Evolutionary conservation across 2,888 invertebrate species (phyloP), one percentile per base, ranked within the genome.

Genomic region (Syrista parreyssii): DNA sequence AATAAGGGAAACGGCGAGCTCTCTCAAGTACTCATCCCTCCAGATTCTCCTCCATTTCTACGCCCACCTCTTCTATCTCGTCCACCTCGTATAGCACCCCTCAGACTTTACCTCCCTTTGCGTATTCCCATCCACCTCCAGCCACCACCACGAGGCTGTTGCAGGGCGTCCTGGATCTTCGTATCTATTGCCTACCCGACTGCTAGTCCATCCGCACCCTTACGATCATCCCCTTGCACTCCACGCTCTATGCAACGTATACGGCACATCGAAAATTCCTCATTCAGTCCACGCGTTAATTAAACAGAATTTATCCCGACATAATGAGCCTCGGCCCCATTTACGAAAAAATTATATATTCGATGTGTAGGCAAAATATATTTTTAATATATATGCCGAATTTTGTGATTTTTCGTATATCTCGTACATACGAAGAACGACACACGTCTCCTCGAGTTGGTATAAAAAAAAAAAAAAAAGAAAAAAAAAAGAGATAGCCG

Each of bases 1-100:
- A 91, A 91, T 91, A 91, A 91, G 90, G 90, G 91, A 91, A 91
- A 90, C 89, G 89, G 86, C 84, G 87, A 89, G 88, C 86, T 86
- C 88, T 84, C 88, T 89, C 80, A 33, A 77, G 77, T 75, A 69
- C 33, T 75, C 72, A 35, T 11, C 12, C 15, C 32, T 69, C 55
- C 33, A 32, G 32, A 15, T 35, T 69, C 33, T 32, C 71, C 68
- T 75, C 23, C 71, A 71, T 32, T n/a, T 32, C 69, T 23, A 31
- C 31, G 30, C 12, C 69, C 30, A 69, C 32, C 69, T 30, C 69
- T 12, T 15, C 69, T 11, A 31, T 69, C 30, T 40, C 40, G 15
- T 40, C 40, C 40, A 6, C 40, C 40, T 40, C 40, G 15, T 40
- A 55, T 15, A 55, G 55, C 55, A 55, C 55, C 55, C 55, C 55